A percentile compares a stretch with the other conserved stretches of the same genome.
Evolutionary conservation across 2,797 vertebrate species (phyloP).

Genomic region (Gadopsis marmoratus): DNA sequence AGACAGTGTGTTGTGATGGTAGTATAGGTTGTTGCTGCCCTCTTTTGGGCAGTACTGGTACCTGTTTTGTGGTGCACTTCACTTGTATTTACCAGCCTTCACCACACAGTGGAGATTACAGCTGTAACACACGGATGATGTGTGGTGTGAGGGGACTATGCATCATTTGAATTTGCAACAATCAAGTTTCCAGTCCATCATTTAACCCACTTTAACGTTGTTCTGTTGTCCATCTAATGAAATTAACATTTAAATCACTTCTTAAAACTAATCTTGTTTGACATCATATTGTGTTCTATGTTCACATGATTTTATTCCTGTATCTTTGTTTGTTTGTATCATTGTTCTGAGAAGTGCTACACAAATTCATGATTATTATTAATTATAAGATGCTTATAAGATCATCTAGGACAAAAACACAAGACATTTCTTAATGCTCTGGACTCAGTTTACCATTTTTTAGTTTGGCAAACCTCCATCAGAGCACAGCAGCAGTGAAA

Average conservation of each 20-base stretch:
- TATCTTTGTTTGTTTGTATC: background rate
- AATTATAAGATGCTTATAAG: background rate
- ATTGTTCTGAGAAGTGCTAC: background rate
- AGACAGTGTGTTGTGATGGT: background rate
- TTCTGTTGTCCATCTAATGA: background rate
- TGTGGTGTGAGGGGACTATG: background rate
- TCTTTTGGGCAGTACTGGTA: conserved; percentile 55
- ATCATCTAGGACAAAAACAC: background rate
- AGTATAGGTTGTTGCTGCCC: conserved; percentile 71
- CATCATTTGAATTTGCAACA: background rate
- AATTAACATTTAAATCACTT: background rate
- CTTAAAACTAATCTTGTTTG: background rate
- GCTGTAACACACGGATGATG: background rate
- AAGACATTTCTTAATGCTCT: background rate
- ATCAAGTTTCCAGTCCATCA: background rate
- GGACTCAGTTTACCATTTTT: background rate
- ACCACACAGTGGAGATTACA: conserved; percentile 61
- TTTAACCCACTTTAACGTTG: background rate
- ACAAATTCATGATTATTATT: background rate
- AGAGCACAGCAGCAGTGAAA: background rate
- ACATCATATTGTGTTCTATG: background rate
- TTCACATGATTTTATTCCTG: background rate
- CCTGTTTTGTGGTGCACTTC: background rate
- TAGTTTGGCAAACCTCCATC: background rate
- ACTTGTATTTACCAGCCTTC: conserved; percentile 39